Conservation (phyloP, 1,140 invertebrate species). For the Drosophila pachea region DNA sequence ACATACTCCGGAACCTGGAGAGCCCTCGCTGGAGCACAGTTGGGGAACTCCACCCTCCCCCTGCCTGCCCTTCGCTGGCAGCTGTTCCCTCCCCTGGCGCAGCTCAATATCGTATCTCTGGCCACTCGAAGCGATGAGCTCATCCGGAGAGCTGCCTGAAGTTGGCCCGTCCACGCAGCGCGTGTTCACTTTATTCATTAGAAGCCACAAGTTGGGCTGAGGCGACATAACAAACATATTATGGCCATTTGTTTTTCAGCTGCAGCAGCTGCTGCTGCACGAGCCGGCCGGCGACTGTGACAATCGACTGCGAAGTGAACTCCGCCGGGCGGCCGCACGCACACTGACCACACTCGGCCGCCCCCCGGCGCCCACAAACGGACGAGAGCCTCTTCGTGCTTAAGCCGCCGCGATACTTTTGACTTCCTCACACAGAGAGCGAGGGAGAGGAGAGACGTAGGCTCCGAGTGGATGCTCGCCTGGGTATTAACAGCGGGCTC, state of each 20-base stretch:
- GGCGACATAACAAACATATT: conserved; percentile 66
- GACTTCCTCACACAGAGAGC: conserved; percentile 59
- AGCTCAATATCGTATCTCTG: no score
- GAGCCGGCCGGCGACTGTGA: conserved; percentile 50
- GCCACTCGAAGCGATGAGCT: not conserved
- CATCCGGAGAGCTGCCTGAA: not conserved
- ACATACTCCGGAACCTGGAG: no score
- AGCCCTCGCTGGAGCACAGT: no score
- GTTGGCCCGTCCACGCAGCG: not conserved
- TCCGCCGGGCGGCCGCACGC: conserved; percentile 40
- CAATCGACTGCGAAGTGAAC: conserved; percentile 71
- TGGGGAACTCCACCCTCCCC: not conserved
- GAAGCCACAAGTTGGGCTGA: conserved; percentile 23
- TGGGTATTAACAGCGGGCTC: conserved; percentile 29
- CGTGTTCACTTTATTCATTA: conserved; percentile 17
- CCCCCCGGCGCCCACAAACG: not conserved
- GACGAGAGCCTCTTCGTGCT: conserved; percentile 36
- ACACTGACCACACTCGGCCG: not conserved
- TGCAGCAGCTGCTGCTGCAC: conserved; percentile 21
- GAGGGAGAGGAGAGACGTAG: conserved; percentile 47
- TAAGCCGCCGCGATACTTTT: conserved; percentile 75
- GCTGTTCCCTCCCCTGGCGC: no score
- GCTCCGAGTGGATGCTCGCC: conserved; percentile 47
- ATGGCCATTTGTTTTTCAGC: conserved; percentile 62
- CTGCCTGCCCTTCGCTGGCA: not conserved